Evolutionary conservation across 2,888 invertebrate species (phyloP).

Genomic region (Acleris cristana): DNA sequence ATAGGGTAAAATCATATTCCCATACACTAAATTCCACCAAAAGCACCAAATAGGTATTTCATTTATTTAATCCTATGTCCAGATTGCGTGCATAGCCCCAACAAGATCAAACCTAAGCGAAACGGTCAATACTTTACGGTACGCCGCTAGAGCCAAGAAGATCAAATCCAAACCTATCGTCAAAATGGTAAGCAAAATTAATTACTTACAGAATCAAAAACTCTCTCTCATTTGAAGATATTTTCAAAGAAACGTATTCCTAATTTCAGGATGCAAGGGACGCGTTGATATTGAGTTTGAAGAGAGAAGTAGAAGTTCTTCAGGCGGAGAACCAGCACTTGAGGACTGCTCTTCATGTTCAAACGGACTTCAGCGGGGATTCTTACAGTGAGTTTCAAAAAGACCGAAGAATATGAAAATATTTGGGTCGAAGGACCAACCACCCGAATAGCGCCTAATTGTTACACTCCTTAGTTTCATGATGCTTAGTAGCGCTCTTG

Average conservation of each 20-base stretch:
- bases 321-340: slow-evolving; percentile 95
- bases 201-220: neutral
- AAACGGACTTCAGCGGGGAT: slow-evolving; percentile 77
- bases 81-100: slow-evolving; percentile 98
- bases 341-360: slow-evolving; percentile 88
- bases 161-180: slow-evolving; percentile 96
- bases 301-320: slow-evolving; percentile 92
- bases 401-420: neutral
- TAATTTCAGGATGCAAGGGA: slow-evolving; percentile 92
- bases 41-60: no score
- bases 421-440: slow-evolving; percentile 6
- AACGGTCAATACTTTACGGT: slow-evolving; percentile 95
- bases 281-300: slow-evolving; percentile 93
- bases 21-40: no score
- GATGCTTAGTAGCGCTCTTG: neutral
- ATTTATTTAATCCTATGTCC: slow-evolving; percentile 38
- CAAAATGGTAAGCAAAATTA: slow-evolving; percentile 89
- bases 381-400: slow-evolving; percentile 53
- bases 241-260: neutral
- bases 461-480: neutral
- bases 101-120: slow-evolving; percentile 93
- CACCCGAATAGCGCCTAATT: neutral
- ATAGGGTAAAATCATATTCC: no score
- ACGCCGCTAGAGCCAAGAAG: slow-evolving; percentile 95
- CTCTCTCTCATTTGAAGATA: neutral